phyloP scores from a whole-genome alignment of 2,797 vertebrate species.

The Neosilurus hyrtlii region DNA sequence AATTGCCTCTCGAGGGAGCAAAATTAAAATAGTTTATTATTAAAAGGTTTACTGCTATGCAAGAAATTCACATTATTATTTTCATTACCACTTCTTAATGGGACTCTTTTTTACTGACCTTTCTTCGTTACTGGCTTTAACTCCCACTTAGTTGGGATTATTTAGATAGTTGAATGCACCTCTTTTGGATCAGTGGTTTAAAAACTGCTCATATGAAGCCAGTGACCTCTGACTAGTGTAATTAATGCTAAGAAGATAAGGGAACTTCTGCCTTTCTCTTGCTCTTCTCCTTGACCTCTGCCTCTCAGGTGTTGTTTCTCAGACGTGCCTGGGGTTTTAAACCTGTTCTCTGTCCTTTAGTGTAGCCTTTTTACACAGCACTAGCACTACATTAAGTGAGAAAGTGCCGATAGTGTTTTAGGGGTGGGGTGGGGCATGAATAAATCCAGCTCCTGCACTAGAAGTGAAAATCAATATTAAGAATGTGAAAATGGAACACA shows the following conservation, averaged over 20 bases:
- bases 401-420: background rate
- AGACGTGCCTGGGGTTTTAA: conserved; percentile 30
- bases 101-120: conserved; percentile 9
- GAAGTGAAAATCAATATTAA: conserved; percentile 17
- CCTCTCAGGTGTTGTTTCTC: conserved; percentile 18
- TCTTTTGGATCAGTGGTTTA: background rate
- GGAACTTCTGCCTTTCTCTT: conserved; percentile 7
- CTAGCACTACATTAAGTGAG: background rate
- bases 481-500: conserved; percentile 14
- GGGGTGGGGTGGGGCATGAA: background rate
- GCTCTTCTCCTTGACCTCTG: conserved; percentile 27
- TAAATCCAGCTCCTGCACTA: conserved; percentile 1
- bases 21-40: conserved; percentile 33
- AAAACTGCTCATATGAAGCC: background rate
- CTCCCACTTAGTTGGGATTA: background rate
- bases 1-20: conserved; percentile 31
- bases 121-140: conserved; percentile 9
- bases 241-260: conserved; percentile 16
- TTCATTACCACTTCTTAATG: conserved; percentile 1
- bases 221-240: background rate
- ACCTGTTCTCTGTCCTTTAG: background rate
- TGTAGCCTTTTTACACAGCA: background rate
- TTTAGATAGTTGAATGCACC: background rate
- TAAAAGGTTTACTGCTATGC: conserved; percentile 8
- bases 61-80: conserved; percentile 15